Conservation (phyloP, 2,113 vertebrate species). For the Nannobrachium achirus region DNA sequence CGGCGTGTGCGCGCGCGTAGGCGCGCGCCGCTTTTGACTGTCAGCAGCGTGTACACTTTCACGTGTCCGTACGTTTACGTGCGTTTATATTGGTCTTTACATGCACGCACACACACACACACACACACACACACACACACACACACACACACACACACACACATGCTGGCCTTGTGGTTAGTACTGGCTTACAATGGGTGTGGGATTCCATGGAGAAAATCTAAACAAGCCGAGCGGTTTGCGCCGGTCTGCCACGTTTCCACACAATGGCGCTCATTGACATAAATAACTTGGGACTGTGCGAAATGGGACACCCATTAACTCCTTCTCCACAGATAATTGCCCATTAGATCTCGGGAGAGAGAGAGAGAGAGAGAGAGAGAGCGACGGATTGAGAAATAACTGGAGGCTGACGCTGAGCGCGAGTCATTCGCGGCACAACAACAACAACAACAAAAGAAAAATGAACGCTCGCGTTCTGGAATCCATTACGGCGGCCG, state of each 20-base stretch:
- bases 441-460: neutral
- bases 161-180: constrained; percentile 61
- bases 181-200: constrained; percentile 71
- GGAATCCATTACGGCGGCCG: constrained; percentile 64
- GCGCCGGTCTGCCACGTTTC: constrained; percentile 71
- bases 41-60: constrained; percentile 35
- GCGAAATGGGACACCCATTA: constrained; percentile 76
- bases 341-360: constrained; percentile 73
- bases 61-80: constrained; percentile 50
- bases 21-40: constrained; percentile 22
- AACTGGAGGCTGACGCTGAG: constrained; percentile 65
- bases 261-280: constrained; percentile 73
- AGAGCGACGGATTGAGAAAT: constrained; percentile 67
- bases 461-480: constrained; percentile 62
- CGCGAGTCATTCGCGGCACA: constrained; percentile 44
- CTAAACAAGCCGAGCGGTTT: constrained; percentile 71
- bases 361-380: constrained; percentile 66
- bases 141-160: constrained; percentile 37
- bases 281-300: constrained; percentile 71
- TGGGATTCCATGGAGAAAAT: constrained; percentile 76
- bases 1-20: constrained; percentile 10
- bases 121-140: constrained; percentile 11
- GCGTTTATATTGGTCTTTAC: neutral
- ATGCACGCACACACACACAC: constrained; percentile 1
- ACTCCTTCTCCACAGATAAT: constrained; percentile 72